These are phyloP conservation scores for Galaxias olidus DNA, from an alignment of 2,797 vertebrate genomes.

Conservation along the genomic window DNA sequence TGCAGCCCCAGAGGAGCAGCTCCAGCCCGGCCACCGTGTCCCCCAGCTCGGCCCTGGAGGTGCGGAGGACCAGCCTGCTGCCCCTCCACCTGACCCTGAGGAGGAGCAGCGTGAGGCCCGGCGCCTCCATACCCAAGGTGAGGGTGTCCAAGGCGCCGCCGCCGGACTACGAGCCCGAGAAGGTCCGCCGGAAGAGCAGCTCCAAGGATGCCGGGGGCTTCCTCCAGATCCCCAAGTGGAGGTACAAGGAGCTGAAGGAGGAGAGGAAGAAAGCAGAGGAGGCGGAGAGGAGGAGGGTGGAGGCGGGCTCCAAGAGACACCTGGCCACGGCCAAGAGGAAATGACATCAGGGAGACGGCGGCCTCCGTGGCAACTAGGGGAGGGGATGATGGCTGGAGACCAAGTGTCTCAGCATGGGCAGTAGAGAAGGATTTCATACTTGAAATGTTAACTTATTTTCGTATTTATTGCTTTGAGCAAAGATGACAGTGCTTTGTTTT, in stretches of 20 bases:
- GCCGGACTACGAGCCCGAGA: slow-evolving; percentile 84
- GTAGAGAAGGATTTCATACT: slow-evolving; percentile 57
- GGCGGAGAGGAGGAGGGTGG: slow-evolving; percentile 78
- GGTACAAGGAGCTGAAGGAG: slow-evolving; percentile 94
- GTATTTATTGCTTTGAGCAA: slow-evolving; percentile 69
- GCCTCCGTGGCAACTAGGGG: too few species aligned
- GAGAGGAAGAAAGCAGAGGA: slow-evolving; percentile 89
- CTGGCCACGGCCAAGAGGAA: slow-evolving; percentile 64
- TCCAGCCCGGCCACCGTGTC: slow-evolving; percentile 32
- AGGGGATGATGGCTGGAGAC: background rate
- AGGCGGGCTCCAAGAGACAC: slow-evolving; percentile 73
- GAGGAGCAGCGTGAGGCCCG: slow-evolving; percentile 87
- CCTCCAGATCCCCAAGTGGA: slow-evolving; percentile 93
- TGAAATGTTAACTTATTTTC: slow-evolving; percentile 74
- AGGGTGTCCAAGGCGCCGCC: slow-evolving; percentile 86
- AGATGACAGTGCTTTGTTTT: slow-evolving; percentile 38
- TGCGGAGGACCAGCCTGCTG: slow-evolving; percentile 84
- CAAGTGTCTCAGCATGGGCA: slow-evolving; percentile 21
- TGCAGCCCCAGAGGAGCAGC: slow-evolving; percentile 59
- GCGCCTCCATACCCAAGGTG: slow-evolving; percentile 85
- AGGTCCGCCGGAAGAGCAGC: slow-evolving; percentile 73
- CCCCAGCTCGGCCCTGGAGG: slow-evolving; percentile 36
- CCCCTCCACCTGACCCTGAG: slow-evolving; percentile 81
- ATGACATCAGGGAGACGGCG: slow-evolving; percentile 36
- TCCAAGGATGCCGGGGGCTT: slow-evolving; percentile 74